Base-by-base conservation (phyloP, 1,140 invertebrate species). In the Drosophila sulfurigaster region DNA sequence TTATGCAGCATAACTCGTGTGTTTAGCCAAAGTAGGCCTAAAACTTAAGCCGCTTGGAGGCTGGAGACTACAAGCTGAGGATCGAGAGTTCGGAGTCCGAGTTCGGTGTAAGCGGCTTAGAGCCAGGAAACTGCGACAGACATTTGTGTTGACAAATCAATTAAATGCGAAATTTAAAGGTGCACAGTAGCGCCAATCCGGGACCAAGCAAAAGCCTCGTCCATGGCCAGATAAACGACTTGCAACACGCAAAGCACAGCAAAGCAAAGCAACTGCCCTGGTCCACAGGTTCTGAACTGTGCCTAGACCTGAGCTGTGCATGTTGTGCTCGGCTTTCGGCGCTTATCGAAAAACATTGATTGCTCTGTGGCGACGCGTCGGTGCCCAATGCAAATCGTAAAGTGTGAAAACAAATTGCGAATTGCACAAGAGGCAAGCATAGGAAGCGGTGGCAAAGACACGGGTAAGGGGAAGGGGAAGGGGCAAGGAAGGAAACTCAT, bases 111-210 rank as follows among this genome's bases (percentile, higher is more conserved):
- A 85, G 75, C 85, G 56, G 83, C 83, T 89, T 87, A 88, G 60
- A 82, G 56, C 71, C 81, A 83, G 75, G 78, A 85, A 79, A 70
- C 66, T 30, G 73, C 64, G 41, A 70, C 66, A 65, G 78, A 79
- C 83, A 79, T 70, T 76, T 85, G 81, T 89, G 85, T 89, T 89
- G 85, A 89, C 85, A 89, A 89, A 89, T 89, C 85, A 89, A 89
- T 89, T 89, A 89, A 89, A 89, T 89, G 75, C 41, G 11, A 81
- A 81, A 89, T 89, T 89, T 89, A 89, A 76, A 85, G 81, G 78
- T 72, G 70, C 67, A 74, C 85, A 89, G 83, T 89, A 83, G 85
- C 85, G 35, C 70, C 70, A 32, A 45, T 67, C 11, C 35, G 20
- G 45, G 11, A 15, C n/a, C 3, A 8, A 38, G 30, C 30, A 10